Evolutionary conservation across 2,888 invertebrate genomes (phyloP), one percentile per base, ranked within the genome.

Genomic region (Thecocarcelia acutangulata): DNA sequence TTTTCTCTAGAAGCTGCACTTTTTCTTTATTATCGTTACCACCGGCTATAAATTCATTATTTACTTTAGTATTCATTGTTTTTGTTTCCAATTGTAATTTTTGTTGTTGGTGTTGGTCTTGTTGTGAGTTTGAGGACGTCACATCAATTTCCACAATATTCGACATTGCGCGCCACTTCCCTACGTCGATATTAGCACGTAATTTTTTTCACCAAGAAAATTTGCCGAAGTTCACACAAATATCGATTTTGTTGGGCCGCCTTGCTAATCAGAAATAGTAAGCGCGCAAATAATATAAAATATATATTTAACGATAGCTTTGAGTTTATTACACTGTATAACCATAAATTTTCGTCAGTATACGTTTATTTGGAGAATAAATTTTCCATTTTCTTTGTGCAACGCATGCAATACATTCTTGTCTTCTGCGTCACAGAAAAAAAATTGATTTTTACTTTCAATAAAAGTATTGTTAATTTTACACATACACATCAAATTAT

Each of bases 101-200:
- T 69, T 73, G 68, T 11, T 73, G 66, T 46, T 40, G 66, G 42
- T 64, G 61, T 15, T 72, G 21, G 24, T 59, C n/a, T 58, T 82
- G 74, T 24, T 82, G 75, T 21, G 70, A 75, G 69, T 64, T 70
- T 58, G 77, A 66, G 58, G 78, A 78, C 74, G 78, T 82, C 78
- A 78, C 82, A 66, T 82, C 61, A 66, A 74, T 75, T 82, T 78
- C 82, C 59, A 74, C 42, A 59, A 42, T 74, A 77, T 74, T 74
- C 69, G 82, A 78, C 78, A 82, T 82, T 82, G 78, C 82, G 82
- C 82, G 82, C 82, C 82, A 82, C 82, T 78, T 82, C 74, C 74
- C 76, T 74, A 82, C 52, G 48, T 63, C 66, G 59, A 64, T 56
- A 40, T 74, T 37, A 66, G 82, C 58, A 82, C 69, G 74, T 78